Evolutionary conservation across 1,140 invertebrate genomes (phyloP), one percentile per base, ranked within the genome.

Genomic region (Mactra quadrangularis): DNA sequence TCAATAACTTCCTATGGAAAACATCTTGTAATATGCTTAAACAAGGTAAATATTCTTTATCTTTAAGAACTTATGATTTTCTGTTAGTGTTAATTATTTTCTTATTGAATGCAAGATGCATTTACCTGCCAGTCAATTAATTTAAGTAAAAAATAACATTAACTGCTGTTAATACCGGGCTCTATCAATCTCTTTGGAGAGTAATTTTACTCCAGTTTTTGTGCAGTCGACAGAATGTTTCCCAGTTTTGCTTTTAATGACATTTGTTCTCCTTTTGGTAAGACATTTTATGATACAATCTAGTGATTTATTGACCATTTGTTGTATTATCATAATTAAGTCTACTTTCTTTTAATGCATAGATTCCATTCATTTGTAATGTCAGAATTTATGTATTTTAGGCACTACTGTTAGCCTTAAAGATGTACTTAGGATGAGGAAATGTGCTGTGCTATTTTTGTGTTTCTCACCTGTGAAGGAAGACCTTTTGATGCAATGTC

Each of bases 1-100:
- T 68, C 64, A 15, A 68, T 19, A 33, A 41, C 25, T 31, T 29
- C 19, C 64, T 68, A 0, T 68, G 64, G 64, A 50, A 68, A 19
- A 25, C 45, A 0, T 52, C 64, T n/a, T 6, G 45, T 19, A 68
- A 68, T 31, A 2, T 31, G 11, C 64, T 68, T 7, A 50, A 68
- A 33, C 41, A 50, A 68, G 64, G 64, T 68, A 68, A 11, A 19
- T 55, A 47, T 47, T 47, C 9, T 47, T 19, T 47, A 19, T 47
- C 45, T 47, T 19, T 47, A 19, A 11, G 45, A 11, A 9, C 9
- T 47, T 19, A 9, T 9, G 9, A 19, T 9, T 11, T 9, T 19
- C 9, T 11, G 19, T 19, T 47, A 47, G 45, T 9, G 45, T 47
- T 47, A 47, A 47, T 11, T 11, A 11, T 11, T 19, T 47, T 19